Evolutionary conservation across 2,888 invertebrate genomes (phyloP), one percentile per base, ranked within the genome.

Genomic region (Rhagonycha fulva): DNA sequence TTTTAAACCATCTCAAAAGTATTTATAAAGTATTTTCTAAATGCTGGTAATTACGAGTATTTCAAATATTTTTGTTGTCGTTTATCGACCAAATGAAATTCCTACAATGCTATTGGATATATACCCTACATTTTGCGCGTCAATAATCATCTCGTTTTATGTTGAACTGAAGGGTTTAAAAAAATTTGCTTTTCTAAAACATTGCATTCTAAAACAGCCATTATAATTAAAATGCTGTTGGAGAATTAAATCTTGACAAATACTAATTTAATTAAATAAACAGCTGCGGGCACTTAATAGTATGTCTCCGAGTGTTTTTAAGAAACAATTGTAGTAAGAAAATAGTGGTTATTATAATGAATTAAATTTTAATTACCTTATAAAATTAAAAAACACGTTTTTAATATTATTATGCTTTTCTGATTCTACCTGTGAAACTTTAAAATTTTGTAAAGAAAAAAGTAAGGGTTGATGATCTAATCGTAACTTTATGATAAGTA

Each of bases 61-160:
- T 70, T 74, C 70, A 74, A 74, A 70, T 70, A 74, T 70, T 74
- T 74, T 70, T 70, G 70, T 70, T 66, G 28, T 70, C 69, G 69
- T 47, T 66, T 47, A 28, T 47, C 69, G 70, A 23, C 32, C 24
- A 70, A 74, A 70, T 70, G 70, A 69, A 74, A 74, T 74, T 74
- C 70, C 74, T 74, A 19, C 32, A 14, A 11, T 19, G 60, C 19
- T 70, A 70, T 74, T 66, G 70, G 62, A 30, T 66, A 70, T 74
- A 70, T 66, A 70, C 66, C 67, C 66, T 11, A 73, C 72, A 70
- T 76, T 73, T 72, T 66, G 70, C 72, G 72, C 76, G 70, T 62
- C 73, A 70, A 30, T 68, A 63, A 76, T 72, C 76, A 67, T 68
- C 69, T 66, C 70, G 19, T 60, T 73, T 73, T 66, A 66, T 66